phyloP scores from a whole-genome alignment of 2,113 vertebrate genomes.

The Oophaga pumilio region DNA sequence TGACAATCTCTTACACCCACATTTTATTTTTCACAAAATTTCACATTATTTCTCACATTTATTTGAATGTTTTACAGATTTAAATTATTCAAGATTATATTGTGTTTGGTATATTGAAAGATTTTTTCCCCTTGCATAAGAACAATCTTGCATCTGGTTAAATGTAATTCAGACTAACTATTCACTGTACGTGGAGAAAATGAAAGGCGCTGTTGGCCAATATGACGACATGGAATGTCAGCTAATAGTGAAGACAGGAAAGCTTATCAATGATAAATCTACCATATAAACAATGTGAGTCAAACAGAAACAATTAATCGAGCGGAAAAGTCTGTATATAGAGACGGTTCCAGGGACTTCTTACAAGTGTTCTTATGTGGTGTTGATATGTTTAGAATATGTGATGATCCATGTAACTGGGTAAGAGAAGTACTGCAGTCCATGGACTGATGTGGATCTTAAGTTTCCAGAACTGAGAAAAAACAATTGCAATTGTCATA shows the following conservation, averaged over 20 bases:
- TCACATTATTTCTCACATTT: no score
- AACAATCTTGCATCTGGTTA: no score
- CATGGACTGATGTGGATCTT: neutral
- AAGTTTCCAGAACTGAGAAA: neutral
- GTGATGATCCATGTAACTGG: neutral
- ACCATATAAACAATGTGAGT: no score
- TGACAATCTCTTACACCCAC: no score
- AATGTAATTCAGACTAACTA: no score
- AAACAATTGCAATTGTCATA: neutral
- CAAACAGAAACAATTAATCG: neutral
- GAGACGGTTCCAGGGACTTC: neutral
- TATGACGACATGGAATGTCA: neutral
- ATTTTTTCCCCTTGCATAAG: no score
- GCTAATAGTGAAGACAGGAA: neutral
- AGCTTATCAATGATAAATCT: neutral
- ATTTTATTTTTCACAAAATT: no score
- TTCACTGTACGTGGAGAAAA: no score
- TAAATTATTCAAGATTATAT: no score
- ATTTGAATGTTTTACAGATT: no score
- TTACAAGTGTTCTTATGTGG: neutral
- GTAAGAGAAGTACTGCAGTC: neutral
- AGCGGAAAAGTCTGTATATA: neutral
- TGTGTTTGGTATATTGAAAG: no score
- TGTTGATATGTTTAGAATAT: neutral
- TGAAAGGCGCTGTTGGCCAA: no score